A percentile compares a stretch with the other conserved stretches of the same genome.
Conservation (phyloP, 2,888 invertebrate genomes). For the Brachyopa scutellaris region DNA sequence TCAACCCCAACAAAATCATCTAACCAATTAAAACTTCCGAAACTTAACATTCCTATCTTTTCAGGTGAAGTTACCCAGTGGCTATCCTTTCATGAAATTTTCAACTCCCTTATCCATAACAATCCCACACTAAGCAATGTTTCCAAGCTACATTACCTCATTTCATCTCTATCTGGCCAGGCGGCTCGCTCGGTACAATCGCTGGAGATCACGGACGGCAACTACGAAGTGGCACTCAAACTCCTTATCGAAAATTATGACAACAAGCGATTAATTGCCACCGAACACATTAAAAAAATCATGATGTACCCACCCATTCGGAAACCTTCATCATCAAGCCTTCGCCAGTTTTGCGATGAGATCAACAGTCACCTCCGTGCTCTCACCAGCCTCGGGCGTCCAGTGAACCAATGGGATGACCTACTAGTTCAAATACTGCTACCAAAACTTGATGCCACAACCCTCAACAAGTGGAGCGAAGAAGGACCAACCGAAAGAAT, state of each 20-base stretch:
- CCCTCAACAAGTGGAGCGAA: conserved; percentile 12
- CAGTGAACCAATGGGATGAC: conserved; percentile 16
- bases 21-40: not conserved
- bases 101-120: conserved; percentile 13
- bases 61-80: not conserved
- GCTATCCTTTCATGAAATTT: conserved; percentile 16
- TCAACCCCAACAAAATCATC: not conserved
- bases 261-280: not conserved
- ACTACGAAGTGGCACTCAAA: conserved; percentile 5
- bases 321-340: not conserved
- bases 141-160: conserved; percentile 4
- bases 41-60: conserved; percentile 6
- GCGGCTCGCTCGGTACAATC: conserved; percentile 4
- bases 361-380: conserved; percentile 15
- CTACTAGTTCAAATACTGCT: conserved; percentile 1
- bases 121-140: not conserved
- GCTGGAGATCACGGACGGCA: conserved; percentile 13
- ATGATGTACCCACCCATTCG: conserved; percentile 7
- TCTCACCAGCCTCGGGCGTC: too few relatives aligned
- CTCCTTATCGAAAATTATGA: not conserved
- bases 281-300: not conserved
- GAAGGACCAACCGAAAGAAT: conserved; percentile 22
- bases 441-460: conserved; percentile 7
- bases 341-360: not conserved
- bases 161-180: conserved; percentile 10